Evolutionary conservation across 2,797 vertebrate species (phyloP), one percentile per base, ranked within the genome.

Genomic region (Onychomys arenicola): DNA sequence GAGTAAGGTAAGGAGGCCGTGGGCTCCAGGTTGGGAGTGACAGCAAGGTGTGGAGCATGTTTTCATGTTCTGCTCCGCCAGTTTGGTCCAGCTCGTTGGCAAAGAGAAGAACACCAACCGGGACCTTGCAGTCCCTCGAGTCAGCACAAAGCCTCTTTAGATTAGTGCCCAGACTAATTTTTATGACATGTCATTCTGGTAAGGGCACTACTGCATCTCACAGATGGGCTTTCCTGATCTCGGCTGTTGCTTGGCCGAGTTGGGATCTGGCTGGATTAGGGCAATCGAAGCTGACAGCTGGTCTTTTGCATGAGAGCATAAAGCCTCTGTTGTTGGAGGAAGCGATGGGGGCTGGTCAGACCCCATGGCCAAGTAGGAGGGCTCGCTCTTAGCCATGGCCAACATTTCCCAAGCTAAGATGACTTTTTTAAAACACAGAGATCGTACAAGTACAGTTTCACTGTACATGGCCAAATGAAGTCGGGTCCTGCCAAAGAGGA

Each of bases 261-360:
- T 98, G 97, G 97, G 98, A 98, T 98, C 98, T 98, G 98, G 98
- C 96, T 98, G 98, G 98, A 99, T 99, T 98, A 99, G 98, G 98
- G 98, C 98, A 98, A 99, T 98, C 91, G 98, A 98, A 98, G 97
- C 98, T 98, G 98, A 99, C 98, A 98, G 98, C 98, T 98, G 98
- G 98, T 98, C 98, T 98, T 98, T 98, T 98, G 81, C 98, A 97
- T 97, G 97, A 98, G 97, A 97, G 97, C 98, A 98, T 98, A 98
- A 98, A 98, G 98, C 98, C 84, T 94, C 97, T 98, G 98, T 98
- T 98, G 98, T 98, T 98, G 96, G 97, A 98, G 96, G 97, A 98
- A 96, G 98, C 77, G 27, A 96, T 95, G 96, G 98, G 98, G 97
- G 97, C 97, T 98, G 98, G 97, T 98, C 96, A 96, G 96, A 97